These are phyloP conservation scores for Dicentrarchus labrax DNA, from an alignment of 2,113 vertebrate species.

Conservation along the genomic window DNA sequence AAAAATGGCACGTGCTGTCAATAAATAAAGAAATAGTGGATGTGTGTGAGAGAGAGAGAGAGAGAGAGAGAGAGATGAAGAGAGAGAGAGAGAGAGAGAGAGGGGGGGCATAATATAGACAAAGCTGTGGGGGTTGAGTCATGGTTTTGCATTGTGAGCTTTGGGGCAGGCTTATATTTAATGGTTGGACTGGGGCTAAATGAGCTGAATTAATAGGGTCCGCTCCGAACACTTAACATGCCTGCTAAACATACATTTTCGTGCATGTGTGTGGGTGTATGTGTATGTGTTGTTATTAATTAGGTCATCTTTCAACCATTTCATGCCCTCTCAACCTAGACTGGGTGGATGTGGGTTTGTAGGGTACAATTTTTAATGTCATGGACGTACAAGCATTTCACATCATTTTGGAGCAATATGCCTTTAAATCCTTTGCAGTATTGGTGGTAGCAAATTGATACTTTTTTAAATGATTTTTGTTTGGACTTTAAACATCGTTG, in stretches of 20 bases:
- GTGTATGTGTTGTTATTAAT: slow-evolving; percentile 68
- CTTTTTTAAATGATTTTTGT: slow-evolving; percentile 3
- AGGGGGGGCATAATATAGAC: slow-evolving; percentile 27
- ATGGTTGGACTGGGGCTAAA: slow-evolving; percentile 82
- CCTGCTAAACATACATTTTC: slow-evolving; percentile 78
- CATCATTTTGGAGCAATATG: not conserved
- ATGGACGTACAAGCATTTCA: not conserved
- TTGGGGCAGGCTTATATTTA: slow-evolving; percentile 80
- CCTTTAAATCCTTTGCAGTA: not conserved
- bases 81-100: not conserved
- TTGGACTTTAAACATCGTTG: not conserved
- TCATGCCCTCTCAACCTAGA: slow-evolving; percentile 62
- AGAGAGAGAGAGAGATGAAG: not conserved
- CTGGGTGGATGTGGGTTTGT: slow-evolving; percentile 58
- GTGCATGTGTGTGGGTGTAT: slow-evolving; percentile 47
- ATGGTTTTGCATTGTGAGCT: slow-evolving; percentile 69
- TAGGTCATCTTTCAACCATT: slow-evolving; percentile 76
- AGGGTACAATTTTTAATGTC: slow-evolving; percentile 34
- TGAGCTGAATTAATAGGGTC: slow-evolving; percentile 85
- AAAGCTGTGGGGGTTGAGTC: slow-evolving; percentile 61
- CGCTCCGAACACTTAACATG: slow-evolving; percentile 80
- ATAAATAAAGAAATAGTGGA: slow-evolving; percentile 15
- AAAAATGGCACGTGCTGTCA: slow-evolving; percentile 19
- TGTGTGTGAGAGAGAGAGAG: not conserved
- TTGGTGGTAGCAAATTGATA: slow-evolving; percentile 19